A percentile compares a stretch with the other conserved stretches of the same genome.
Evolutionary conservation across 2,888 invertebrate genomes (phyloP).

Genomic region (Noctua fimbriata): DNA sequence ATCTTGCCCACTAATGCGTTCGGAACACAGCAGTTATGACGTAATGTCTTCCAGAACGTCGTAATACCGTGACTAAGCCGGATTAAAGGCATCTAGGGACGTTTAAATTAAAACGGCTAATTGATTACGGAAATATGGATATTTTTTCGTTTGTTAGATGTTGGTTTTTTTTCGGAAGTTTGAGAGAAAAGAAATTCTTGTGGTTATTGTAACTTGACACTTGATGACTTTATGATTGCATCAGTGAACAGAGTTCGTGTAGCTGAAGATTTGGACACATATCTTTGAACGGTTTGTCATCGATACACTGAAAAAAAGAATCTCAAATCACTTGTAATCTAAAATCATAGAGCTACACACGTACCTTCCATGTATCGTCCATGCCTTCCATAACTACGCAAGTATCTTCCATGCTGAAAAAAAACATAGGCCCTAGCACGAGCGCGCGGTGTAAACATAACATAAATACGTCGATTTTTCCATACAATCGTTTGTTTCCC

Average conservation of each 20-base stretch:
- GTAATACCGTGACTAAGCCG: slow-evolving; percentile 76
- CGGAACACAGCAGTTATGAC: slow-evolving; percentile 74
- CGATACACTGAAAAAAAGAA: background rate
- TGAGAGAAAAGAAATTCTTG: background rate
- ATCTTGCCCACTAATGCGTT: slow-evolving; percentile 72
- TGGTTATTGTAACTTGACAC: background rate
- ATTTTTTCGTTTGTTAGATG: slow-evolving; percentile 8
- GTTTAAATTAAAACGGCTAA: slow-evolving; percentile 72
- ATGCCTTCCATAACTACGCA: no score
- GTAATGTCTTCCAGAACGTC: slow-evolving; percentile 77
- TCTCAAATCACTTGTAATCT: background rate
- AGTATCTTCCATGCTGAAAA: no score
- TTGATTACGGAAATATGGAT: slow-evolving; percentile 56
- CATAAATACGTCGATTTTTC: no score
- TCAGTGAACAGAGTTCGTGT: background rate
- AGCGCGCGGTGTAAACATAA: no score
- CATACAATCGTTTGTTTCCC: no score
- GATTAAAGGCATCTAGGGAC: slow-evolving; percentile 72
- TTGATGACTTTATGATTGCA: background rate
- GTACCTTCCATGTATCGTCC: no score
- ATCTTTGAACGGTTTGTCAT: no score
- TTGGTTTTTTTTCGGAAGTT: background rate
- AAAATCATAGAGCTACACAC: background rate
- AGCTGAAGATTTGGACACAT: background rate
- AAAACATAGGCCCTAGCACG: no score